These are phyloP conservation scores for Stercorarius parasiticus DNA, from an alignment of 2,113 vertebrate genomes.

Conservation along the genomic window DNA sequence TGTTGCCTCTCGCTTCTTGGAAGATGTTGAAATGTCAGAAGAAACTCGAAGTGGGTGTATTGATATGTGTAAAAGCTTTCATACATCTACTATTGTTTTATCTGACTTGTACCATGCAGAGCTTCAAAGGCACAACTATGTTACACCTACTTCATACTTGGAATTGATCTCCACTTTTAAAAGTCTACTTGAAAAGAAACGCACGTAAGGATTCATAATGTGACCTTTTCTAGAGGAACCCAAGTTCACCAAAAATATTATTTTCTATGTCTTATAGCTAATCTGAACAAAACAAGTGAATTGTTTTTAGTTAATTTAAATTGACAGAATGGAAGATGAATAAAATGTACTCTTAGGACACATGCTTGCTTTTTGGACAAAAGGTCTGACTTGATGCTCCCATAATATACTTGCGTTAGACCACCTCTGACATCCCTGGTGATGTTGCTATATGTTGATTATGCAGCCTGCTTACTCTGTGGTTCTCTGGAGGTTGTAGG, in stretches of 20 bases:
- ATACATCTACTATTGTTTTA: conserved; percentile 83
- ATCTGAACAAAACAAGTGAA: background rate
- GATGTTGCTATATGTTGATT: background rate
- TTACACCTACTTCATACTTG: conserved; percentile 92
- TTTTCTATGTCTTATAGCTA: background rate
- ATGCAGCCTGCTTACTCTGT: background rate
- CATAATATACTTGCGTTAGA: background rate
- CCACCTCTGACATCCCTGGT: background rate
- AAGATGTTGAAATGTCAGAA: conserved; percentile 87
- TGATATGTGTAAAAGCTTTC: conserved; percentile 90
- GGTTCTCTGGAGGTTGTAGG: background rate
- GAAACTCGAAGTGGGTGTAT: conserved; percentile 83
- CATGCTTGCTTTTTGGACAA: background rate
- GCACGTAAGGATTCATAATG: conserved; percentile 74
- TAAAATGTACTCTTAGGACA: background rate
- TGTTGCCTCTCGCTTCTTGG: conserved; percentile 85
- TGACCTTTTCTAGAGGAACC: background rate
- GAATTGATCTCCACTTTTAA: conserved; percentile 93
- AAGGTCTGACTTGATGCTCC: background rate
- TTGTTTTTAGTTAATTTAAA: background rate
- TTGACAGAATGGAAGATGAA: background rate
- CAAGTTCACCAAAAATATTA: background rate
- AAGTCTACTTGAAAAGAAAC: conserved; percentile 80
- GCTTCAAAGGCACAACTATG: conserved; percentile 88
- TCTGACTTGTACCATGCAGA: conserved; percentile 80